Percentiles rank a stretch among this genome's conserved stretches.
These are phyloP conservation scores for Idris sp. DNA, from an alignment of 1,140 invertebrate species.

Conservation along the genomic window DNA sequence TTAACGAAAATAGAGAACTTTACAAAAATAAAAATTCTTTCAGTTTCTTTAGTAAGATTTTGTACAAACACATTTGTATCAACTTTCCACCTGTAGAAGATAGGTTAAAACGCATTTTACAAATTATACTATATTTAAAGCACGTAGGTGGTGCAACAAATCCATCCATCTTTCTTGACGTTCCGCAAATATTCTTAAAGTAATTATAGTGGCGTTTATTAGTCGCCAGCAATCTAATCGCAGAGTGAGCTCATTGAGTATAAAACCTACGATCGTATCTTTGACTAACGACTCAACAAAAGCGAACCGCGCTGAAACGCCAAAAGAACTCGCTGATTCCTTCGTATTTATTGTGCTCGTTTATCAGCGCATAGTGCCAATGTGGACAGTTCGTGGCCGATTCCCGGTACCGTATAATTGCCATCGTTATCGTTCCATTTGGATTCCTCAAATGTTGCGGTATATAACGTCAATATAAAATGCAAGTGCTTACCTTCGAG, in stretches of 20 bases:
- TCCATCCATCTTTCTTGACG: slow-evolving; percentile 48
- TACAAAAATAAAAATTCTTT: no score
- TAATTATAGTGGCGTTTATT: slow-evolving; percentile 64
- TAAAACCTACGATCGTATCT: slow-evolving; percentile 56
- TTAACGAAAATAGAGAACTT: no score
- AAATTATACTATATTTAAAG: slow-evolving; percentile 43
- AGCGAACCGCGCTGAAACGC: slow-evolving; percentile 30
- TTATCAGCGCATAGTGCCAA: slow-evolving; percentile 52
- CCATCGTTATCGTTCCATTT: slow-evolving; percentile 56
- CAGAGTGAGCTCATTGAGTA: slow-evolving; percentile 62
- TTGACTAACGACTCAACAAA: slow-evolving; percentile 42
- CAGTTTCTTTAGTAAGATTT: no score
- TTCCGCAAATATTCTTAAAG: slow-evolving; percentile 49
- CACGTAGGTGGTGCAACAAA: slow-evolving; percentile 38
- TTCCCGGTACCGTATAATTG: slow-evolving; percentile 47
- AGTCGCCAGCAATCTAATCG: slow-evolving; percentile 57
- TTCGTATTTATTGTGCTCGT: slow-evolving; percentile 53
- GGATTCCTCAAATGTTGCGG: slow-evolving; percentile 50
- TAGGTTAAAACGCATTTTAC: no score
- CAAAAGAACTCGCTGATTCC: slow-evolving; percentile 43
- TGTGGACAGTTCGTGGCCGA: slow-evolving; percentile 38
- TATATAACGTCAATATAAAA: slow-evolving; percentile 45
- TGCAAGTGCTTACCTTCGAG: slow-evolving; percentile 13
- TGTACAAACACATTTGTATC: no score
- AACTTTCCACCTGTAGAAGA: no score